These are phyloP conservation scores for Chrysotoxum bicinctum DNA, from an alignment of 2,888 invertebrate species.

Conservation along the genomic window DNA sequence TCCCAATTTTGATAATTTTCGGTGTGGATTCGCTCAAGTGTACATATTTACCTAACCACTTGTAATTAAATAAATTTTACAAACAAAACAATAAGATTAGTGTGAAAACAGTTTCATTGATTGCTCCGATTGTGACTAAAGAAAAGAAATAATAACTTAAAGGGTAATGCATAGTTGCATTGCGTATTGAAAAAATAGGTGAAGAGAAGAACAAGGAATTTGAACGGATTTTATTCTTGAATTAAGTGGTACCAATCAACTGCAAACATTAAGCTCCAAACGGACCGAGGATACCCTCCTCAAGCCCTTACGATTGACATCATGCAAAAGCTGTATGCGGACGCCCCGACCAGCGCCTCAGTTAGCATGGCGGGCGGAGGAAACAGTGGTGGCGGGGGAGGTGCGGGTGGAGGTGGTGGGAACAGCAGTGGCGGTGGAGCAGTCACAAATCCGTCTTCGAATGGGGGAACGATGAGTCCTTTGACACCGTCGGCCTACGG, in stretches of 20 bases:
- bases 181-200: background rate
- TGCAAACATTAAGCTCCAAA: slow-evolving; percentile 72
- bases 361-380: slow-evolving; percentile 82
- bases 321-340: slow-evolving; percentile 82
- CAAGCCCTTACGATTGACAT: slow-evolving; percentile 79
- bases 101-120: slow-evolving; percentile 34
- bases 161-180: slow-evolving; percentile 11
- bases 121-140: slow-evolving; percentile 13
- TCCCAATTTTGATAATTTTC: slow-evolving; percentile 63
- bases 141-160: background rate
- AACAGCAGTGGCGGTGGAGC: slow-evolving; percentile 73
- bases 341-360: slow-evolving; percentile 79
- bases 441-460: slow-evolving; percentile 76
- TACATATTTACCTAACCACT: slow-evolving; percentile 48
- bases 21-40: slow-evolving; percentile 54
- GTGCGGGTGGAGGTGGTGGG: slow-evolving; percentile 75
- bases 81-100: slow-evolving; percentile 40
- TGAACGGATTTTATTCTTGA: slow-evolving; percentile 9
- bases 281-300: slow-evolving; percentile 71
- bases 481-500: slow-evolving; percentile 89
- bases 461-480: slow-evolving; percentile 87
- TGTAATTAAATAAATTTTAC: slow-evolving; percentile 59
- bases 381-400: slow-evolving; percentile 73
- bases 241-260: slow-evolving; percentile 45
- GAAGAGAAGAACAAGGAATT: background rate